Evolutionary conservation across 2,888 invertebrate species (phyloP), one percentile per base, ranked within the genome.

Genomic region (Carcina quercana): DNA sequence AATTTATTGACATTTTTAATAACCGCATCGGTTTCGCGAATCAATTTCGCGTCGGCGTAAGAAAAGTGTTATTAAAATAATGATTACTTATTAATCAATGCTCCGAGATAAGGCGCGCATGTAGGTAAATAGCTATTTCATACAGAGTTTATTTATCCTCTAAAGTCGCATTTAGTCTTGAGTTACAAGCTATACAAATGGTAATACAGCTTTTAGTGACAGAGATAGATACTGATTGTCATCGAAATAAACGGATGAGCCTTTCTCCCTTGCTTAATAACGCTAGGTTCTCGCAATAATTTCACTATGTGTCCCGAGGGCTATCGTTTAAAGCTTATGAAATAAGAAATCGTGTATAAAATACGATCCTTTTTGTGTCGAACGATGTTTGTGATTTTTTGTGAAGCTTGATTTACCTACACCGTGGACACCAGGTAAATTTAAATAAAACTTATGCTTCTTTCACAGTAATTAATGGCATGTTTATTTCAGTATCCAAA

Each of bases 301-400:
- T 74, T 64, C 42, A 61, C 71, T 70, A 73, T 66, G 52, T 48
- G 54, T 55, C 59, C 55, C 50, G 52, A 62, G 60, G 65, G 62
- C 68, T 76, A 79, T 76, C 69, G 71, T 76, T 80, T 76, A n/a
- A n/a, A n/a, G n/a, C n/a, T n/a, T n/a, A 73, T 65, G 51, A 63
- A 71, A 71, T 67, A 71, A 67, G 69, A 74, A n/a, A 71, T 75
- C 62, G 62, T 60, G 74, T 74, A 78, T 70, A 74, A 78, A 75
- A 64, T 21, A 30, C 56, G 37, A 55, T 38, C 51, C 49, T 45
- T n/a, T n/a, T n/a, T n/a, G n/a, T n/a, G n/a, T n/a, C n/a, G n/a
- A n/a, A n/a, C n/a, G n/a, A n/a, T n/a, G n/a, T n/a, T n/a, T n/a
- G n/a, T n/a, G n/a, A n/a, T n/a, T n/a, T n/a, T n/a, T n/a, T n/a